A percentile compares a stretch with the other conserved stretches of the same genome.
Evolutionary conservation across 2,113 vertebrate species (phyloP).

Genomic region (Deroptyus accipitrinus): DNA sequence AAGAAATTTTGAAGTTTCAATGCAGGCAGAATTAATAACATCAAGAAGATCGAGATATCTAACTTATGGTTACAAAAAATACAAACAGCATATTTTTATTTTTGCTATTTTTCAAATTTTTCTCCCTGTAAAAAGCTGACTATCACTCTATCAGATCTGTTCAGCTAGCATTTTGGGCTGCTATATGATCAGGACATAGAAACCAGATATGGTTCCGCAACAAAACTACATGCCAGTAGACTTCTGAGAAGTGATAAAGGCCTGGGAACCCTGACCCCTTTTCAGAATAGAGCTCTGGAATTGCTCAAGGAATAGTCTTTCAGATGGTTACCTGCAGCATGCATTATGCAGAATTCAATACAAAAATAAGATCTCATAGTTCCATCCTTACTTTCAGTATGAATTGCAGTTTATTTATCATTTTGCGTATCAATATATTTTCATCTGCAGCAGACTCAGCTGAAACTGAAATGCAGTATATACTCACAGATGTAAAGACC

Average conservation of each 20-base stretch:
- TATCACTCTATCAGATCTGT: accelerated
- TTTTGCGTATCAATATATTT: not conserved
- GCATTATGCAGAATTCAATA: not conserved
- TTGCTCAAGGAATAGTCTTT: not conserved
- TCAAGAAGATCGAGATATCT: not conserved
- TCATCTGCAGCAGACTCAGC: not conserved
- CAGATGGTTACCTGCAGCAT: not conserved
- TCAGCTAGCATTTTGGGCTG: not conserved
- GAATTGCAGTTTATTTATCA: not conserved
- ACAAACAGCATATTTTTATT: not conserved
- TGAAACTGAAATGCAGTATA: not conserved
- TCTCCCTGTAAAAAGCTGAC: accelerated
- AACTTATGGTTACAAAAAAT: not conserved
- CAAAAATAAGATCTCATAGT: not conserved
- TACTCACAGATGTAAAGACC: not conserved
- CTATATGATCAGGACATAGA: not conserved
- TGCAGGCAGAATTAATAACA: not conserved
- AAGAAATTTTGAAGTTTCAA: not conserved
- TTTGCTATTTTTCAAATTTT: not conserved
- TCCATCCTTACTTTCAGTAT: not conserved
- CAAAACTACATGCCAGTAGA: not conserved
- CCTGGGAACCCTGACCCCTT: not conserved
- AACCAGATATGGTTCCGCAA: not conserved
- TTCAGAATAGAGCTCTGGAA: not conserved
- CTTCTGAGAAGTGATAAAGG: not conserved